Conservation (phyloP, 2,888 invertebrate species). For the Drosophila hamatofila region DNA sequence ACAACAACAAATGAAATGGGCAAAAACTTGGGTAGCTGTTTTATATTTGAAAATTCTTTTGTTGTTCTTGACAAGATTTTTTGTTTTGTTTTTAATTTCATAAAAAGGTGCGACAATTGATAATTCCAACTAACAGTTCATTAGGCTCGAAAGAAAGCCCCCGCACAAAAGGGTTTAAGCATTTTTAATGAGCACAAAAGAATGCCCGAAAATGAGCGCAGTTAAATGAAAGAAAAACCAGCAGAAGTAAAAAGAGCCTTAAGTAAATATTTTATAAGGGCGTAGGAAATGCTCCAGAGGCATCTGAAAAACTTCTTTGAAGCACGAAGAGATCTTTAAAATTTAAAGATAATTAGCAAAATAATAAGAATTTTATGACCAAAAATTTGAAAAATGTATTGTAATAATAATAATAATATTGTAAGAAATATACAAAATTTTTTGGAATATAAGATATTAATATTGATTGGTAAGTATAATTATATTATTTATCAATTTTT, state of each 20-base stretch:
- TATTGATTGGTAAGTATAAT: no score
- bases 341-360: background rate
- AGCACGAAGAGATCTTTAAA: background rate
- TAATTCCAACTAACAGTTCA: constrained; percentile 25
- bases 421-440: no score
- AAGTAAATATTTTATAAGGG: constrained; percentile 1
- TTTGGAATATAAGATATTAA: no score
- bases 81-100: constrained; percentile 20
- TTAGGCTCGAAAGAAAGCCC: background rate
- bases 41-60: constrained; percentile 40
- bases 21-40: constrained; percentile 36
- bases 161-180: constrained; percentile 1
- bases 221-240: background rate
- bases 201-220: background rate
- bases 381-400: background rate
- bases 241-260: background rate
- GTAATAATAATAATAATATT: background rate
- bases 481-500: no score
- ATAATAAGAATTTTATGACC: background rate
- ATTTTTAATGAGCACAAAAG: background rate
- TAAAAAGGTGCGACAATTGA: constrained; percentile 50
- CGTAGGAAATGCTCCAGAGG: background rate
- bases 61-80: constrained; percentile 42
- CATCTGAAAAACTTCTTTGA: background rate
- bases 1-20: constrained; percentile 1